A percentile compares a stretch with the other conserved stretches of the same genome.
phyloP scores from a whole-genome alignment of 2,113 vertebrate species.

The Hassar affinis region DNA sequence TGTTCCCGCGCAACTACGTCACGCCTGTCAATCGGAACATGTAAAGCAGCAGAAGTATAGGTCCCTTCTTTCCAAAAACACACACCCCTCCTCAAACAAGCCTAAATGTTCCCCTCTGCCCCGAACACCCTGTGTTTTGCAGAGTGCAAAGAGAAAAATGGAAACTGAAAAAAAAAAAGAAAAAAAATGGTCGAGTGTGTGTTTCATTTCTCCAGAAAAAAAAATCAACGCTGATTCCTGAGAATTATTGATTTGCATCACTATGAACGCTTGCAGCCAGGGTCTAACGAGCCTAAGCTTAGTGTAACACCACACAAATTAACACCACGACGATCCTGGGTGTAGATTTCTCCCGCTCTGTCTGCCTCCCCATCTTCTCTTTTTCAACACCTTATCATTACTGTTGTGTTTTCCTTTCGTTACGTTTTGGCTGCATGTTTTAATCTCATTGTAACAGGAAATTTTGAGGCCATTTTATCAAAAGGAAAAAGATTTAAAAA shows the following conservation, averaged over 20 bases:
- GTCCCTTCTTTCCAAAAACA: conserved; percentile 18
- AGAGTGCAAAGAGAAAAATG: conserved; percentile 33
- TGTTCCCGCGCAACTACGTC: conserved; percentile 99
- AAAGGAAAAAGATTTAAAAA: conserved; percentile 56
- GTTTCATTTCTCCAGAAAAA: conserved; percentile 12
- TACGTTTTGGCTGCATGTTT: conserved; percentile 81
- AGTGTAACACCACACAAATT: conserved; percentile 68
- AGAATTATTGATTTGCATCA: conserved; percentile 60
- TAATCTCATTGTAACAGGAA: conserved; percentile 68
- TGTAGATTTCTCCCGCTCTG: conserved; percentile 76
- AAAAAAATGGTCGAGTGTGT: conserved; percentile 19
- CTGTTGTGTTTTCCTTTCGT: conserved; percentile 57
- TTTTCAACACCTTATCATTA: conserved; percentile 65
- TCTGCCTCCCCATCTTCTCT: conserved; percentile 62
- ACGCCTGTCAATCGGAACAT: conserved; percentile 95
- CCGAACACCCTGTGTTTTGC: conserved; percentile 26
- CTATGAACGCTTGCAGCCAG: conserved; percentile 67
- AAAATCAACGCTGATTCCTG: conserved; percentile 51
- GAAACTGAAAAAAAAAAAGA: conserved; percentile 26
- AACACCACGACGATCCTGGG: conserved; percentile 58
- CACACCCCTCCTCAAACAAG: conserved; percentile 10
- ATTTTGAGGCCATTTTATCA: conserved; percentile 69
- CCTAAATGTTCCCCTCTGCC: conserved; percentile 30
- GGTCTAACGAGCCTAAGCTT: conserved; percentile 60
- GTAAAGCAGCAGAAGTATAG: conserved; percentile 69